Evolutionary conservation across 2,113 vertebrate genomes (phyloP).

Genomic region (Phoenicopterus ruber): DNA sequence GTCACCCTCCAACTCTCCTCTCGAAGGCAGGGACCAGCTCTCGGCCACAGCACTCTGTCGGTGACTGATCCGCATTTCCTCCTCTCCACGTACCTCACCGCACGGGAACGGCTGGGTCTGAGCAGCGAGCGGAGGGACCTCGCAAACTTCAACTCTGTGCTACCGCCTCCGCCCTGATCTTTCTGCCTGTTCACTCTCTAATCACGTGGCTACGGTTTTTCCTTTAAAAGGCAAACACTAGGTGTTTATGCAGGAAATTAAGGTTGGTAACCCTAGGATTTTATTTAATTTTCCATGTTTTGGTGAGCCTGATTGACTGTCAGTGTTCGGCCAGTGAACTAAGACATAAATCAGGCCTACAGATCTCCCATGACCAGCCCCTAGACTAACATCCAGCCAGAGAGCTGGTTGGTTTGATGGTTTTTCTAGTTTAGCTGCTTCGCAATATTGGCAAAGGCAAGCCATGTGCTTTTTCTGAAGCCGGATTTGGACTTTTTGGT

Average conservation of each 20-base stretch:
- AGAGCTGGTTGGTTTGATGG: neutral
- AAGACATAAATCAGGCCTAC: neutral
- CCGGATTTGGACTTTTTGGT: neutral
- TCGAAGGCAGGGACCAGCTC: neutral
- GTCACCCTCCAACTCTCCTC: neutral
- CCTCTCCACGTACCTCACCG: fast-evolving
- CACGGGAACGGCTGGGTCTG: fast-evolving
- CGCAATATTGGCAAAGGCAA: neutral
- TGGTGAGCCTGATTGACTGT: neutral
- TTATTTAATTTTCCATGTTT: neutral
- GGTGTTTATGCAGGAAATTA: neutral
- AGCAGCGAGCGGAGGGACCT: neutral
- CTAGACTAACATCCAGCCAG: neutral
- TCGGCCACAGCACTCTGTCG: neutral
- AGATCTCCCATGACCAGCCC: neutral
- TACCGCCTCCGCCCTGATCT: neutral
- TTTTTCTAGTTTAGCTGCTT: neutral
- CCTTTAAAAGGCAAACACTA: neutral
- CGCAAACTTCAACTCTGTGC: no score
- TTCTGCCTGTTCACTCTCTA: neutral
- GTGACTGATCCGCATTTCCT: neutral
- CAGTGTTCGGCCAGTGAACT: neutral
- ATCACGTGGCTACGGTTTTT: fast-evolving
- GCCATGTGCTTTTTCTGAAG: neutral
- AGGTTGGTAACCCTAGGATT: neutral